phyloP scores from a whole-genome alignment of 2,113 vertebrate species.

The Psittacula cyanocephala region DNA sequence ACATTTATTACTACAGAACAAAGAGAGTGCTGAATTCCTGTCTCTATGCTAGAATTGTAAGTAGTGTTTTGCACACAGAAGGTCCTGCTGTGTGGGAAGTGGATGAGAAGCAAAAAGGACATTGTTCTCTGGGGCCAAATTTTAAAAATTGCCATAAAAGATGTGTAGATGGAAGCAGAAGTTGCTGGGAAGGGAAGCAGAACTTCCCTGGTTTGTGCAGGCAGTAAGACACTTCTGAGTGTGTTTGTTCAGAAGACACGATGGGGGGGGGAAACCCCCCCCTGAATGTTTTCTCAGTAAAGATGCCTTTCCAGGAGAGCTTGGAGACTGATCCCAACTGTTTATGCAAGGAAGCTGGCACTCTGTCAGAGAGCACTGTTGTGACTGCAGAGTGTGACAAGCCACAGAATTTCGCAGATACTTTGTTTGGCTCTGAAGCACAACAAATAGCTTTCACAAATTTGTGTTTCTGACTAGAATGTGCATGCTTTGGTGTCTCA shows the following conservation, averaged over 20 bases:
- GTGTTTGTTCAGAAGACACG: neutral
- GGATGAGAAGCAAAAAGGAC: neutral
- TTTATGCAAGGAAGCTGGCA: neutral
- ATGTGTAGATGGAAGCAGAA: neutral
- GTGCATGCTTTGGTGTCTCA: neutral
- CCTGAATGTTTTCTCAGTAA: neutral
- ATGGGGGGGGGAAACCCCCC: rapidly evolving
- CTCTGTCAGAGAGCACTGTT: neutral
- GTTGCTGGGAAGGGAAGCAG: neutral
- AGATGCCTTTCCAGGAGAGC: neutral
- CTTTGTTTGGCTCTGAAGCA: neutral
- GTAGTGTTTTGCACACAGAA: neutral
- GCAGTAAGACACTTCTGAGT: neutral
- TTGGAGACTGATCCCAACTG: neutral
- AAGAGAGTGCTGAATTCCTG: neutral
- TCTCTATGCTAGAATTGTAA: neutral
- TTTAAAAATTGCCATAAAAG: neutral
- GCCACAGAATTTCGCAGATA: neutral
- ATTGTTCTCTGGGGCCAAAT: neutral
- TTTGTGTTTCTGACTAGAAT: neutral
- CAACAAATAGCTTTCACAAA: neutral
- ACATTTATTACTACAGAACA: neutral
- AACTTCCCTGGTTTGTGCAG: neutral
- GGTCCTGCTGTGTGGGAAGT: neutral
- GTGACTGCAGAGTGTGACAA: conserved; percentile 13